Percentiles rank a stretch among this genome's conserved stretches.
Evolutionary conservation across 2,797 vertebrate genomes (phyloP).

Genomic region (Trematomus bernacchii): DNA sequence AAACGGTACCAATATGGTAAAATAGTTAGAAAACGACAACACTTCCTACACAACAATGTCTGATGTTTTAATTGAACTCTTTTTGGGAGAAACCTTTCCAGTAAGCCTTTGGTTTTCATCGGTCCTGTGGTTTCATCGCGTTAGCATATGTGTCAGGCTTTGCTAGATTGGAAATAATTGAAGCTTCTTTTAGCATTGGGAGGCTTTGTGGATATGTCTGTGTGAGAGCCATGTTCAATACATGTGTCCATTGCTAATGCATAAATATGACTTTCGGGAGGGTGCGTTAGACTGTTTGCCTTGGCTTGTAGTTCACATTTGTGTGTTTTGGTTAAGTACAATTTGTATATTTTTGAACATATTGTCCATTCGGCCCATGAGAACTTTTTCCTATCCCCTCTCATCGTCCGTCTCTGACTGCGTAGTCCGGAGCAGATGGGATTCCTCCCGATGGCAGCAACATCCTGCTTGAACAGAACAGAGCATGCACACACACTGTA

Average conservation of each 20-base stretch:
- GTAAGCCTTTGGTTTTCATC: background rate
- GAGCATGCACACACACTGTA: slow-evolving; percentile 40
- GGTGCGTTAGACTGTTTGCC: slow-evolving; percentile 11
- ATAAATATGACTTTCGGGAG: slow-evolving; percentile 16
- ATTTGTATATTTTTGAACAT: background rate
- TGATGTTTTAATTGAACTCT: slow-evolving; percentile 8
- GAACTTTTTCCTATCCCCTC: slow-evolving; percentile 53
- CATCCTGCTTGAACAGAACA: slow-evolving; percentile 71
- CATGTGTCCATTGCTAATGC: slow-evolving; percentile 14
- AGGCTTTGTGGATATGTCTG: background rate
- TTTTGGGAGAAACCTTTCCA: slow-evolving; percentile 7
- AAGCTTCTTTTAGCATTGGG: background rate
- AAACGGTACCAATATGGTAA: background rate
- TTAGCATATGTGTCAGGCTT: background rate
- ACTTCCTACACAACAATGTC: background rate
- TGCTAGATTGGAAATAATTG: background rate
- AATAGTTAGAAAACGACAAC: background rate
- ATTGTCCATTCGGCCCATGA: slow-evolving; percentile 39
- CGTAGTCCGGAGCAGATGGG: slow-evolving; percentile 71
- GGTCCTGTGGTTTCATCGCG: background rate
- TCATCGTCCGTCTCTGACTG: slow-evolving; percentile 41
- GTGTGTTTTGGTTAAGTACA: slow-evolving; percentile 16
- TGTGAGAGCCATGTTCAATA: slow-evolving; percentile 9
- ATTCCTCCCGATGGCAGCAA: slow-evolving; percentile 75
- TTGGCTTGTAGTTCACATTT: slow-evolving; percentile 12